Evolutionary conservation across 1,140 invertebrate genomes (phyloP).

Genomic region (Eumaeus atala): DNA sequence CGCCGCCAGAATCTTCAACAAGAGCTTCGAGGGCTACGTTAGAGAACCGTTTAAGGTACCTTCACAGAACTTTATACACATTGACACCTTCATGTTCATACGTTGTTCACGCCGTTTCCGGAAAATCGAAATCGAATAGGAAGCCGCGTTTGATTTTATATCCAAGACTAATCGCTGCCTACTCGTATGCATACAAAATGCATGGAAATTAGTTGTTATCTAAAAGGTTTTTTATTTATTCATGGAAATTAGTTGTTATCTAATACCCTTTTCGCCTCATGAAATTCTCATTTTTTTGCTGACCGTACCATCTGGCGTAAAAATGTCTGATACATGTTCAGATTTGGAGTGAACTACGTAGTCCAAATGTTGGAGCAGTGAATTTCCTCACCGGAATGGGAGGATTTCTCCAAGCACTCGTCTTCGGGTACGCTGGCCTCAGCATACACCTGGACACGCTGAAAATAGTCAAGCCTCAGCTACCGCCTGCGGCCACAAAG

Average conservation of each 20-base stretch:
- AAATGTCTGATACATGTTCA: conserved; percentile 20
- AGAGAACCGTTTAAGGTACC: conserved; percentile 72
- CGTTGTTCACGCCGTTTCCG: no score
- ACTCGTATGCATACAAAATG: no score
- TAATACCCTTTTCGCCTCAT: no score
- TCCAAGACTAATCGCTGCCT: no score
- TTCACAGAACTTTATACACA: no score
- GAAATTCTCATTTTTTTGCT: background rate
- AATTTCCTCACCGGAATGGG: conserved; percentile 77
- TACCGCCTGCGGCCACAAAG: conserved; percentile 49
- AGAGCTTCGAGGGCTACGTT: conserved; percentile 72
- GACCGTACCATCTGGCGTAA: no score
- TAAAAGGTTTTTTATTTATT: no score
- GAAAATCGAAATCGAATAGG: no score
- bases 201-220: no score
- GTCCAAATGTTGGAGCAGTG: conserved; percentile 67
- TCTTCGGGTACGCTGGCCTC: conserved; percentile 74
- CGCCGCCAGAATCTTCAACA: conserved; percentile 66
- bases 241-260: no score
- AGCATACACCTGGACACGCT: conserved; percentile 61
- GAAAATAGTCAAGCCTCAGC: conserved; percentile 50
- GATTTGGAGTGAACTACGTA: conserved; percentile 74
- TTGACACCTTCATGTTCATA: no score
- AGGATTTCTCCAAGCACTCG: conserved; percentile 73
- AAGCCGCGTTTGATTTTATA: no score